These are phyloP conservation scores for Catocala nupta DNA, from an alignment of 2,888 invertebrate species.

Conservation along the genomic window DNA sequence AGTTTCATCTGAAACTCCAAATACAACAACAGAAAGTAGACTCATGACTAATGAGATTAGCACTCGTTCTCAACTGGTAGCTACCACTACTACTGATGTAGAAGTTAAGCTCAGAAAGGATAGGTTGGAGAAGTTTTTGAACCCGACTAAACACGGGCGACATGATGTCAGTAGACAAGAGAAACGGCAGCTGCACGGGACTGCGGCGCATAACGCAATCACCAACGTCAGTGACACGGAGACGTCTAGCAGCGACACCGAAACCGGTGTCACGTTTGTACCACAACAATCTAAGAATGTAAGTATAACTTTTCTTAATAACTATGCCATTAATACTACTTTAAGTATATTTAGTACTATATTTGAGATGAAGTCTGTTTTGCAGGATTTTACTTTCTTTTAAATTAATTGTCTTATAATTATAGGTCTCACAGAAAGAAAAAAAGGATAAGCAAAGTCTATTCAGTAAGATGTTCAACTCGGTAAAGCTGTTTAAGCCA, in stretches of 20 bases:
- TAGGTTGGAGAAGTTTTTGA: conserved; percentile 22
- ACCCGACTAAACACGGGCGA: conserved; percentile 6
- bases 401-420: conserved; percentile 3
- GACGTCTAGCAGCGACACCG: conserved; percentile 46
- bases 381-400: neutral
- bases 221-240: conserved; percentile 38
- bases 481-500: conserved; percentile 60
- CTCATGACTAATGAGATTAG: conserved; percentile 30
- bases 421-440: conserved; percentile 32
- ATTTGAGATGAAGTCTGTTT: too few species aligned
- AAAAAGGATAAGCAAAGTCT: conserved; percentile 54
- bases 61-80: conserved; percentile 25
- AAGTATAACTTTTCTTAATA: neutral
- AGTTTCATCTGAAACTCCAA: conserved; percentile 47
- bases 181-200: neutral
- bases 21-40: conserved; percentile 43
- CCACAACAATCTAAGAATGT: conserved; percentile 40
- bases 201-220: conserved; percentile 18
- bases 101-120: conserved; percentile 23
- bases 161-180: conserved; percentile 1
- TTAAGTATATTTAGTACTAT: too few species aligned
- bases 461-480: conserved; percentile 68
- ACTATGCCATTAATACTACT: neutral
- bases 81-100: conserved; percentile 36
- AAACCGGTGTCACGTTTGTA: conserved; percentile 44